These are phyloP conservation scores for Tipula confusa DNA, from an alignment of 2,888 invertebrate genomes.

Conservation along the genomic window DNA sequence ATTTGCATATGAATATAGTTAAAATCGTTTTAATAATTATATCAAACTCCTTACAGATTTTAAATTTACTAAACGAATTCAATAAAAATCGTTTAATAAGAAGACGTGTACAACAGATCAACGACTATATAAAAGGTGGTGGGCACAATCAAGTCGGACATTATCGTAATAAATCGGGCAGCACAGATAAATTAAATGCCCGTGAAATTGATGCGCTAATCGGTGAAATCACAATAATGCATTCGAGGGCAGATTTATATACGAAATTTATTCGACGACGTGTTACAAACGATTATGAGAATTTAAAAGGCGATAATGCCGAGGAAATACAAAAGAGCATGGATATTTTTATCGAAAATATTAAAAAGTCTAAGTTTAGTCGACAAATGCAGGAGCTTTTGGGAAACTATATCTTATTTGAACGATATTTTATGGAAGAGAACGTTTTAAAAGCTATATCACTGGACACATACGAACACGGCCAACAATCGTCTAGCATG, in stretches of 20 bases:
- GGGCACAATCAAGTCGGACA: slow-evolving; percentile 41
- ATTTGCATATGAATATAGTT: neutral
- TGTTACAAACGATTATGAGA: slow-evolving; percentile 62
- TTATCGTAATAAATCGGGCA: slow-evolving; percentile 47
- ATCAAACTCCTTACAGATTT: slow-evolving; percentile 36
- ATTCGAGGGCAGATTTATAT: slow-evolving; percentile 86
- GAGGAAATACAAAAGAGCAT: slow-evolving; percentile 50
- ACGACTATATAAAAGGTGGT: slow-evolving; percentile 53
- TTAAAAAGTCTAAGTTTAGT: slow-evolving; percentile 68
- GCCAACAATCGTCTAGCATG: slow-evolving; percentile 79
- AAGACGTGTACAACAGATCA: slow-evolving; percentile 60
- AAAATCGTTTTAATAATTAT: neutral
- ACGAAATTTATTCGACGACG: slow-evolving; percentile 79
- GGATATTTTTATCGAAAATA: slow-evolving; percentile 58
- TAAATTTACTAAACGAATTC: slow-evolving; percentile 65
- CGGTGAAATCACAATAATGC: slow-evolving; percentile 86
- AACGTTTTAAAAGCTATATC: slow-evolving; percentile 87
- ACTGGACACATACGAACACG: slow-evolving; percentile 69
- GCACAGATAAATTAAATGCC: slow-evolving; percentile 63
- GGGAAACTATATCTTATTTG: slow-evolving; percentile 83
- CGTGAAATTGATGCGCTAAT: slow-evolving; percentile 82
- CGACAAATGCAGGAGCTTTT: slow-evolving; percentile 77
- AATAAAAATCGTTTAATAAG: slow-evolving; percentile 62
- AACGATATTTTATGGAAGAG: slow-evolving; percentile 93
- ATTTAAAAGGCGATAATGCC: slow-evolving; percentile 53